Evolutionary conservation across 2,888 invertebrate species (phyloP), one percentile per base, ranked within the genome.

Genomic region (Thera obeliscata): DNA sequence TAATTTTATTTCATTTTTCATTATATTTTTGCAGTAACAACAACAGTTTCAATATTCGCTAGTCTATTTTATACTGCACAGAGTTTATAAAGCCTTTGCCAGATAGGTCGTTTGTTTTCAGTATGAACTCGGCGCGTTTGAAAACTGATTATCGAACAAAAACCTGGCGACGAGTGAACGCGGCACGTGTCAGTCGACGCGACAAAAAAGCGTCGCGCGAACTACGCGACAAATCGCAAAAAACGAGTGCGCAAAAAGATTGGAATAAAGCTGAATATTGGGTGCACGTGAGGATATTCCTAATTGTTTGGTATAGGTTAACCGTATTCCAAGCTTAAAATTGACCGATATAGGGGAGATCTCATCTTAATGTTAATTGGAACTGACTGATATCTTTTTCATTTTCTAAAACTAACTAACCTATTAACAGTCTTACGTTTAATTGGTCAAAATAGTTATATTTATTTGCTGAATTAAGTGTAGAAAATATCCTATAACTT

Each of bases 121-220:
- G 79, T 81, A 78, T 81, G 75, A 67, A 79, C 70, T 69, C 74
- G 63, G 54, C 74, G 38, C 70, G 61, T 61, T 78, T 76, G 77
- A 77, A 84, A 84, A 83, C 81, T 82, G 85, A 83, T 83, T 81
- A 81, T 77, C 72, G 71, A 56, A 74, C 80, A 87, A 87, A 88
- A 88, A 87, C 68, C 70, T 65, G 76, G 76, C 73, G 79, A 77
- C 77, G 76, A 73, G 75, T 71, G 78, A 70, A 72, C 74, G 79
- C 83, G 84, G 86, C 86, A 86, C 88, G 87, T 86, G 88, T 84
- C 79, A 74, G 77, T 63, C 74, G 71, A 70, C 70, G 69, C 70
- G 67, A 70, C 74, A 81, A 79, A 80, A 80, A 81, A 69, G 64
- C 65, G 75, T 76, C 74, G 76, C 78, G 67, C 71, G 72, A 70